A percentile compares a stretch with the other conserved stretches of the same genome.
phyloP scores from a whole-genome alignment of 2,888 invertebrate species.

The Scotopteryx bipunctaria region DNA sequence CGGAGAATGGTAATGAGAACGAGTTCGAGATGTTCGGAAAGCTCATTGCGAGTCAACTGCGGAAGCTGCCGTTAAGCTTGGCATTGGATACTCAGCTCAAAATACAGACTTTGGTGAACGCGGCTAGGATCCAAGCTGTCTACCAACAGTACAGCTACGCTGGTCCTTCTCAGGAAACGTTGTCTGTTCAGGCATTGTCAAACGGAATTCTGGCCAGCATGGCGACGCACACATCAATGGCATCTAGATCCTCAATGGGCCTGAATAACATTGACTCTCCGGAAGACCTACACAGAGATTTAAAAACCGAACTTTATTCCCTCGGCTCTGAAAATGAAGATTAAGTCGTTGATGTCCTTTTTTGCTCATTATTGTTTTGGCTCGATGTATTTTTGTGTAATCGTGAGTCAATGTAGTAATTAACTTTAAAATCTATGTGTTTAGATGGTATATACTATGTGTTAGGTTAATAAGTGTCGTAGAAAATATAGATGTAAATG shows the following conservation, averaged over 20 bases:
- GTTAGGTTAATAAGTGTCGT: constrained; percentile 33
- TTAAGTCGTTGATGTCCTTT: constrained; percentile 38
- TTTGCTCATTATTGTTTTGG: constrained; percentile 23
- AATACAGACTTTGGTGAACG: constrained; percentile 75
- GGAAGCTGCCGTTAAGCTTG: constrained; percentile 72
- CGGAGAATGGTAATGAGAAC: constrained; percentile 74
- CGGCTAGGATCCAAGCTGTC: constrained; percentile 75
- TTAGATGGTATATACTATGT: constrained; percentile 50
- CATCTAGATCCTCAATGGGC: constrained; percentile 55
- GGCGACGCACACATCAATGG: constrained; percentile 65
- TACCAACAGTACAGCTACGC: constrained; percentile 79
- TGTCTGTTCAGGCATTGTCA: constrained; percentile 75
- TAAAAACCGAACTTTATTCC: constrained; percentile 65
- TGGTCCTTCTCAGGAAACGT: constrained; percentile 74
- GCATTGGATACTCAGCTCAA: constrained; percentile 76
- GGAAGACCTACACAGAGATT: constrained; percentile 66
- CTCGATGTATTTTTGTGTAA: constrained; percentile 15
- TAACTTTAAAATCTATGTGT: constrained; percentile 42
- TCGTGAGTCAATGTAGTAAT: constrained; percentile 24
- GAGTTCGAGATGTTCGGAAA: constrained; percentile 81
- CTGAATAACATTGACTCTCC: constrained; percentile 68
- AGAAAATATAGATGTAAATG: constrained; percentile 26
- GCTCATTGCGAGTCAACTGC: constrained; percentile 74
- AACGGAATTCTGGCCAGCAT: constrained; percentile 76
- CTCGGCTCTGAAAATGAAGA: constrained; percentile 73